Conservation (phyloP, 2,113 vertebrate genomes). For the Seriola dumerili region DNA sequence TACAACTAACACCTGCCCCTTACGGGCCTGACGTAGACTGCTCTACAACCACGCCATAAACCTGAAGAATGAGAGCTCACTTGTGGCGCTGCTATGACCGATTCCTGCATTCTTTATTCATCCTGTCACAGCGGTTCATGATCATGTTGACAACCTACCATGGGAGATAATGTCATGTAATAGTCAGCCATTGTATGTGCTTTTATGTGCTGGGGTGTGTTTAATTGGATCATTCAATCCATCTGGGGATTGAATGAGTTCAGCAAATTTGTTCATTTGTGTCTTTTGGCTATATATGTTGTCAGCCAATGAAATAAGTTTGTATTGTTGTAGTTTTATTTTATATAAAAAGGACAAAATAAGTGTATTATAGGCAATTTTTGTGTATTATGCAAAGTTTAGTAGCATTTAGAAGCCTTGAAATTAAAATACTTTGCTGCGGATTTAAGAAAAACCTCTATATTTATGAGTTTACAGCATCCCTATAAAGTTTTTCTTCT, state of each 20-base stretch:
- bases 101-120: conserved; percentile 50
- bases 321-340: too few relatives aligned
- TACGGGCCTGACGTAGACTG: conserved; percentile 37
- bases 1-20: conserved; percentile 72
- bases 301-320: too few relatives aligned
- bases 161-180: conserved; percentile 35
- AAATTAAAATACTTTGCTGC: too few relatives aligned
- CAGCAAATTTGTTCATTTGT: background rate
- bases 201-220: conserved; percentile 1
- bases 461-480: background rate
- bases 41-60: conserved; percentile 41
- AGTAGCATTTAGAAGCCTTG: too few relatives aligned
- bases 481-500: background rate
- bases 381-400: too few relatives aligned
- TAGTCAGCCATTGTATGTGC: conserved; percentile 12
- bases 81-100: conserved; percentile 4
- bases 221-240: background rate
- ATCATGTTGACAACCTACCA: conserved; percentile 23
- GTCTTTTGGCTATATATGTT: background rate
- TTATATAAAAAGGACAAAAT: too few relatives aligned
- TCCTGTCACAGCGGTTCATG: conserved; percentile 28
- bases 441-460: too few relatives aligned
- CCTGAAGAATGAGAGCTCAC: conserved; percentile 38
- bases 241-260: background rate
- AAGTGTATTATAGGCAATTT: too few relatives aligned